Evolutionary conservation across 1,140 invertebrate genomes (phyloP), one percentile per base, ranked within the genome.

Genomic region (Homarus americanus): DNA sequence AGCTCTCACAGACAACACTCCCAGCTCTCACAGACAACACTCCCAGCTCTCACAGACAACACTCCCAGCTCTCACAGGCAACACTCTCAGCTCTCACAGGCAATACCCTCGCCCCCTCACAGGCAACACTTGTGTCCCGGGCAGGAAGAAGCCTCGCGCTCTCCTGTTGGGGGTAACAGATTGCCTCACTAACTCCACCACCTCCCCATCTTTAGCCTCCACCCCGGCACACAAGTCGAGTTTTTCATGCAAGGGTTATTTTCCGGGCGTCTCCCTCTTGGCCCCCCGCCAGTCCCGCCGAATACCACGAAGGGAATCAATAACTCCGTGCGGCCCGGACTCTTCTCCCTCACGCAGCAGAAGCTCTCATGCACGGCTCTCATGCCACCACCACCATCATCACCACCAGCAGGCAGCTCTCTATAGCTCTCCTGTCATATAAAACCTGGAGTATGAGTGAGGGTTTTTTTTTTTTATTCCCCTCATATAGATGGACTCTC

Each of bases 211-310:
- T 24, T 69, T 69, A 69, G 63, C 63, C 63, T 69, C 2, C 63
- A 32, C 63, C 28, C n/a, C 28, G 63, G n/a, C 63, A 69, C 63
- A 69, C 63, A 69, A 32, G 63, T 32, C n/a, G n/a, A 69, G 63
- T 69, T 69, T 69, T 69, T 69, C 63, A 69, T 69, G 63, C 28
- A 69, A 28, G 63, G n/a, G 63, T 69, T 69, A 69, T 69, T 32
- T 69, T 69, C n/a, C 63, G n/a, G n/a, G 63, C n/a, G n/a, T 32
- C 63, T 76, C 73, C 73, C 73, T 76, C 73, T 40, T 41, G 73
- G 36, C 24, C 36, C 73, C 73, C 28, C 73, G 63, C 63, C 63
- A 69, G 36, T 40, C 40, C 10, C 34, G 36, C 40, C 36, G 36
- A 76, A 41, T 40, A 41, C 73, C 73, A 40, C 36, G 40, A 38